Evolutionary conservation across 2,888 invertebrate species (phyloP), one percentile per base, ranked within the genome.

Genomic region (Steinernema scapterisci): DNA sequence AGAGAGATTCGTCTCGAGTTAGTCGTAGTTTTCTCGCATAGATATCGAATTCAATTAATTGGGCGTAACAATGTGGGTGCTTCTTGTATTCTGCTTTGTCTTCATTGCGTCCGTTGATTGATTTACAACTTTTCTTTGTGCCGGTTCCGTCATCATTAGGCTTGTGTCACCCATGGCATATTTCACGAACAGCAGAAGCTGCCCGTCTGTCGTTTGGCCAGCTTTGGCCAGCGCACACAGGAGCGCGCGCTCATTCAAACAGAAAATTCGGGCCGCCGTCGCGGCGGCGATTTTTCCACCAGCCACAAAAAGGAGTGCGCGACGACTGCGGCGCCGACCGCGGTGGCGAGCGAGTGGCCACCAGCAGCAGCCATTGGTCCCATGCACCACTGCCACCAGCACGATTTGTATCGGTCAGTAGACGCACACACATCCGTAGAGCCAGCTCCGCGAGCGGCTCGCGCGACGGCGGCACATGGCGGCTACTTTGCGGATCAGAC

Each of bases 241-340:
- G n/a, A n/a, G n/a, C n/a, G n/a, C n/a, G n/a, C n/a, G n/a, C n/a
- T n/a, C n/a, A n/a, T n/a, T n/a, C 38, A 38, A 9, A 9, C 5
- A 38, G 38, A 38, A 38, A 38, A 52, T 52, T 52, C 23, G 52
- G 21, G 23, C 52, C 19, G 21, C 21, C 52, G 23, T 11, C 23
- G 52, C 63, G 27, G 31, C 54, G 21, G 54, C 54, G 25, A 16
- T 38, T 31, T 63, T 63, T 16, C 19, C 16, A 7, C 63, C 31
- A 25, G 11, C 31, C 63, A 31, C 63, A 63, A 63, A 63, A 63
- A 27, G 63, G 63, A 38, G 38, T 38, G 38, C 38, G 38, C 38
- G 38, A 38, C 9, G 38, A n/a, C n/a, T n/a, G n/a, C n/a, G n/a
- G n/a, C n/a, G n/a, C n/a, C n/a, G n/a, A n/a, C n/a, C n/a, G n/a